Evolutionary conservation across 2,888 invertebrate genomes (phyloP), one percentile per base, ranked within the genome.

Genomic region (Ichneumoninae sp.): DNA sequence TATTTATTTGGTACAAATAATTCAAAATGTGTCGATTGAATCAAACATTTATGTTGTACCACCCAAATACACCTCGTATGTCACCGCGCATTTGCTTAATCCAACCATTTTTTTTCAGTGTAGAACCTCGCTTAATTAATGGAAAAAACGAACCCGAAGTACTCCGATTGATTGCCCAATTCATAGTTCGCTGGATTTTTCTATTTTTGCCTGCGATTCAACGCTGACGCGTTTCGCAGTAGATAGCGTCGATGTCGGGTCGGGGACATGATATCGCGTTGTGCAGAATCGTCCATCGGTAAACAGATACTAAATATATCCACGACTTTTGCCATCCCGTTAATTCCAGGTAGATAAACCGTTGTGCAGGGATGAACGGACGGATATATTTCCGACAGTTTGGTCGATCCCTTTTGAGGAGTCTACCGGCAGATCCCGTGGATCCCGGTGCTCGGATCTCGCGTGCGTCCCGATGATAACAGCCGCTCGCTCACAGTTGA

Each of bases 391-490:
- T 82, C 66, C 47, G 82, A 85, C 71, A 83, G 82, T 50, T 76
- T 36, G 80, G 82, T 85, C 85, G 82, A 90, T 90, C 91, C 89
- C 88, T 90, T 90, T 90, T 89, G 91, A 91, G 87, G 88, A 88
- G 89, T 87, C 79, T 76, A 68, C 71, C 54, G 75, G 75, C 69
- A 79, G 79, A 52, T 79, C 47, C 73, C 88, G 65, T 22, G 74
- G 78, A 71, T 76, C 69, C 66, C 54, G 70, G 30, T 63, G 74
- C 57, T 74, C 70, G 78, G 63, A 81, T 87, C 83, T 81, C 71
- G 81, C 81, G 79, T 83, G 82, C 73, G 66, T 80, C 44, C 76
- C 80, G 80, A 76, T 77, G 83, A 83, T 83, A 83, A 83, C 80
- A 60, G 66, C 66, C 60, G 73, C 76, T 73, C 54, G 77, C 73